These are phyloP conservation scores for Dendroctonus ponderosae DNA, from an alignment of 1,140 invertebrate genomes.

Conservation along the genomic window DNA sequence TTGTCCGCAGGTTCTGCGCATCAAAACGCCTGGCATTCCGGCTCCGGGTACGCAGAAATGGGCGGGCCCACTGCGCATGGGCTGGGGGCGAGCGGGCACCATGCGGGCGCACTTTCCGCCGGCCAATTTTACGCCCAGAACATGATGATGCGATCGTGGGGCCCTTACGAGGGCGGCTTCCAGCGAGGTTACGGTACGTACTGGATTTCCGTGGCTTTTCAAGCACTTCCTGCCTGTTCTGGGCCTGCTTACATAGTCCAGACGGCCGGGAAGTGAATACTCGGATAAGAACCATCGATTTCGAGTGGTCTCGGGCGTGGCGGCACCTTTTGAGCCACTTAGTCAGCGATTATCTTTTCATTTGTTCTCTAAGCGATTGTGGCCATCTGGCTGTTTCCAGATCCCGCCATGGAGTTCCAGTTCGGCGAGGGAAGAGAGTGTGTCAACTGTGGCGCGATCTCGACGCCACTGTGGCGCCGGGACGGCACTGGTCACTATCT, in stretches of 20 bases:
- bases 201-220: too few relatives aligned
- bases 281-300: conserved; percentile 6
- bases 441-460: conserved; percentile 95
- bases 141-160: conserved; percentile 76
- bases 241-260: conserved; percentile 6
- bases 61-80: conserved; percentile 43
- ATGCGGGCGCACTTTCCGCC: conserved; percentile 47
- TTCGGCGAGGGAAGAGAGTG: conserved; percentile 90
- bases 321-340: too few relatives aligned
- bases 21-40: conserved; percentile 46
- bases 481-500: conserved; percentile 96
- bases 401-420: conserved; percentile 76
- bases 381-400: conserved; percentile 50
- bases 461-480: conserved; percentile 91
- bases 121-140: conserved; percentile 69
- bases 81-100: conserved; percentile 41
- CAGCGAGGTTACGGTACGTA: conserved; percentile 69
- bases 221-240: conserved; percentile 7
- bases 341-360: too few relatives aligned
- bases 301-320: conserved; percentile 6
- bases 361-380: too few relatives aligned
- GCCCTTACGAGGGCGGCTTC: conserved; percentile 73
- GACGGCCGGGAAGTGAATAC: conserved; percentile 15
- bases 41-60: conserved; percentile 48
- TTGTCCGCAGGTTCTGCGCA: conserved; percentile 32